Evolutionary conservation across 2,113 vertebrate genomes (phyloP).

Genomic region (Hypomesus transpacificus): DNA sequence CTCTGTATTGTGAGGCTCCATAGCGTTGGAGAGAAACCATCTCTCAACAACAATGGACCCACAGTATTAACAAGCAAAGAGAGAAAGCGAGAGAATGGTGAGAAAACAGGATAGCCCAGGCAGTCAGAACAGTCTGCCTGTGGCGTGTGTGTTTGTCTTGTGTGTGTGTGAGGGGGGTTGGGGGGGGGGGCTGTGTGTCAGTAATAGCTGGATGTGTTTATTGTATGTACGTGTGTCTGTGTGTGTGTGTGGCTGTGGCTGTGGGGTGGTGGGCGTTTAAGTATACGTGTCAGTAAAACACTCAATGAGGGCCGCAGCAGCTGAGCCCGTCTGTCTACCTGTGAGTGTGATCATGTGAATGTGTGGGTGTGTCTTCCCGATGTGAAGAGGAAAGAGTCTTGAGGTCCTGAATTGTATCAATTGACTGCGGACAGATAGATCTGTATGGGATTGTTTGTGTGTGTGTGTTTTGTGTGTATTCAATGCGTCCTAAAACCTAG

Average conservation of each 20-base stretch:
- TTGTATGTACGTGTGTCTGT: background rate
- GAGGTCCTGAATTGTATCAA: background rate
- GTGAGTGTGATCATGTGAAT: conserved; percentile 46
- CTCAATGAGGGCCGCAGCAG: conserved; percentile 46
- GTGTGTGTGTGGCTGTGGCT: background rate
- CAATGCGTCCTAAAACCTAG: background rate
- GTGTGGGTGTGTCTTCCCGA: conserved; percentile 3
- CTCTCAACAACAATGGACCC: conserved; percentile 51
- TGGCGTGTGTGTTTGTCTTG: no score
- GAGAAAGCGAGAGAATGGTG: no score
- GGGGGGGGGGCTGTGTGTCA: no score
- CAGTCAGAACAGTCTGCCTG: no score
- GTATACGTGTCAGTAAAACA: conserved; percentile 56
- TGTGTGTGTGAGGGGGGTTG: no score
- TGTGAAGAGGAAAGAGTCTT: background rate
- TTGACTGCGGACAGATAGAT: background rate
- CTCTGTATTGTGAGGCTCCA: conserved; percentile 51
- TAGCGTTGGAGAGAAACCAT: conserved; percentile 49
- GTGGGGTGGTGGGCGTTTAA: conserved; percentile 50
- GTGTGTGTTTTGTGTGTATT: background rate
- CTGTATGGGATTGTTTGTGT: conserved; percentile 14
- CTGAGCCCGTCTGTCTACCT: conserved; percentile 46
- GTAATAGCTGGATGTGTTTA: no score
- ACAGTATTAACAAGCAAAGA: conserved; percentile 13
- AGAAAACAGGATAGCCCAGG: no score